Conservation (phyloP, 2,888 invertebrate species). For the Drosophila monieri region DNA sequence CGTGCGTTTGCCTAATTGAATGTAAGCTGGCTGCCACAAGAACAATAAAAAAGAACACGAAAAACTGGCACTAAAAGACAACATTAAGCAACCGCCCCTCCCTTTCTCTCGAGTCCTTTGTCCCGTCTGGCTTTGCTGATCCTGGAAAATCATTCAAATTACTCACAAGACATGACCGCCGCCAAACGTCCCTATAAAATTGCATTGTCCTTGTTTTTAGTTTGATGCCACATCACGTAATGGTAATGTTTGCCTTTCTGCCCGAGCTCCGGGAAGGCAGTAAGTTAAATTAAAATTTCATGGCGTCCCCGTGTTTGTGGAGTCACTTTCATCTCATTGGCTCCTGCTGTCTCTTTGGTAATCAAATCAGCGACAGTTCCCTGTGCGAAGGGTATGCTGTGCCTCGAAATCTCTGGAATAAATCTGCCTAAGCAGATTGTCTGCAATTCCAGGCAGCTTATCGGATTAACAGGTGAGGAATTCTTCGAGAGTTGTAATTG, state of each 20-base stretch:
- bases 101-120: conserved; percentile 6
- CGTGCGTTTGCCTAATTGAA: conserved; percentile 72
- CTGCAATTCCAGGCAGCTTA: conserved; percentile 8
- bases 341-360: conserved; percentile 31
- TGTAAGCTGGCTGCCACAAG: conserved; percentile 70
- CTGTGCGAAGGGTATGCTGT: conserved; percentile 3
- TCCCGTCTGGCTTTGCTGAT: conserved; percentile 31
- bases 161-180: conserved; percentile 42
- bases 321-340: conserved; percentile 26
- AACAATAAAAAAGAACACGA: conserved; percentile 31
- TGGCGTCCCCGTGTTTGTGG: conserved; percentile 40
- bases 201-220: conserved; percentile 75
- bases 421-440: conserved; percentile 38
- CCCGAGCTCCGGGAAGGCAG: conserved; percentile 20
- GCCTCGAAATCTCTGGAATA: conserved; percentile 26
- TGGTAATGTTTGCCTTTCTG: conserved; percentile 56
- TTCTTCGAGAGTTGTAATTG: conserved; percentile 25
- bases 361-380: conserved; percentile 54
- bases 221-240: conserved; percentile 57
- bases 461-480: conserved; percentile 29
- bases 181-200: conserved; percentile 72
- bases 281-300: conserved; percentile 72
- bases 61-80: conserved; percentile 49
- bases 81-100: conserved; percentile 49
- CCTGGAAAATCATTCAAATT: conserved; percentile 42